These are phyloP conservation scores for Enteromius argenteus DNA, from an alignment of 2,797 vertebrate genomes.

Conservation along the genomic window DNA sequence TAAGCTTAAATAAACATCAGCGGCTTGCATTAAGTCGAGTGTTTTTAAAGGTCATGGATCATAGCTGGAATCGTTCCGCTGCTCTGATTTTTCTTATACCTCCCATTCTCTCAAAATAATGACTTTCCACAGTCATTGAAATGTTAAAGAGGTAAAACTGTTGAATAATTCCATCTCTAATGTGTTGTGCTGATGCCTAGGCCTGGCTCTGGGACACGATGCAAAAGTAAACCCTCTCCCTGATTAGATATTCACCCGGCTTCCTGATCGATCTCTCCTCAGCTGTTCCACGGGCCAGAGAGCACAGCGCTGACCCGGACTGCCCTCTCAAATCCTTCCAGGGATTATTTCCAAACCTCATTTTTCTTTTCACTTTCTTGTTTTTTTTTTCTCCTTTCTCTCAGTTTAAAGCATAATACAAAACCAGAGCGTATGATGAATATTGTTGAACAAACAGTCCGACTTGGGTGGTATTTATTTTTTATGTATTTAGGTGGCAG, in stretches of 20 bases:
- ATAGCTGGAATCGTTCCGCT: slow-evolving; percentile 14
- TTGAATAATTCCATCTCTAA: slow-evolving; percentile 37
- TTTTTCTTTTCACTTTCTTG: slow-evolving; percentile 28
- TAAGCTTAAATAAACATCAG: slow-evolving; percentile 39
- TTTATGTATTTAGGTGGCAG: not conserved
- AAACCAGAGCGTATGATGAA: slow-evolving; percentile 31
- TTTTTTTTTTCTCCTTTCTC: not conserved
- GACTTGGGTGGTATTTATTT: not conserved
- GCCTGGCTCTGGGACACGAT: slow-evolving; percentile 61
- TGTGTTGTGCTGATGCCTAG: slow-evolving; percentile 53
- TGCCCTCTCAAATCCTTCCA: slow-evolving; percentile 63
- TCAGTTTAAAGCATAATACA: slow-evolving; percentile 40
- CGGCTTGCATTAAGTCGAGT: not conserved
- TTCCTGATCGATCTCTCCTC: slow-evolving; percentile 85
- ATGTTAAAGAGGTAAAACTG: slow-evolving; percentile 54
- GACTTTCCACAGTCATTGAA: slow-evolving; percentile 45
- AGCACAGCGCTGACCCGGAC: slow-evolving; percentile 9
- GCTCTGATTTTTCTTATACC: not conserved
- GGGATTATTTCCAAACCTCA: slow-evolving; percentile 63
- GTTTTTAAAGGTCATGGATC: slow-evolving; percentile 44
- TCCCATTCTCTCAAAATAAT: slow-evolving; percentile 24
- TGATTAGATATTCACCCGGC: slow-evolving; percentile 90
- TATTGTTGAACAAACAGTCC: slow-evolving; percentile 13
- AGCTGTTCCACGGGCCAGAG: slow-evolving; percentile 69
- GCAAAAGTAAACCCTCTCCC: slow-evolving; percentile 67